phyloP scores from a whole-genome alignment of 2,888 invertebrate species.

The Diloba caeruleocephala region DNA sequence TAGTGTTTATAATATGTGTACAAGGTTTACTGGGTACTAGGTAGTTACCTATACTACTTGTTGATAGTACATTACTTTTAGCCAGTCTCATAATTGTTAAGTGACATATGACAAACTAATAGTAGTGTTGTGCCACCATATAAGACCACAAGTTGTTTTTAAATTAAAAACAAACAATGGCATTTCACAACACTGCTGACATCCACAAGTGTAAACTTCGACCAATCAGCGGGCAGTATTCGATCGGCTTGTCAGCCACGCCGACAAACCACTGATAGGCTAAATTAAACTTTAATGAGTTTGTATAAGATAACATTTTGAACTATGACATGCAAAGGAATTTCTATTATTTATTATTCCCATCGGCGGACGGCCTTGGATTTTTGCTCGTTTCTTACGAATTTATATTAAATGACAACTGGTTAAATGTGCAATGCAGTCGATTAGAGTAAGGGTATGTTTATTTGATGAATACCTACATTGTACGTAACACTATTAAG shows the following conservation, averaged over 20 bases:
- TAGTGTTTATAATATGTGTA: too few species aligned
- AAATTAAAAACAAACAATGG: slow-evolving; percentile 47
- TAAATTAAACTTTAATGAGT: slow-evolving; percentile 32
- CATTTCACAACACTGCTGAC: slow-evolving; percentile 50
- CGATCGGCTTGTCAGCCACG: slow-evolving; percentile 66
- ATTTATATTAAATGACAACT: slow-evolving; percentile 45
- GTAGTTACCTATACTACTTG: too few species aligned
- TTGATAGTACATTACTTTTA: too few species aligned
- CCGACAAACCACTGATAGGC: slow-evolving; percentile 42
- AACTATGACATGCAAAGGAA: slow-evolving; percentile 22
- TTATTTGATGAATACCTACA: too few species aligned
- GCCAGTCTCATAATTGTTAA: too few species aligned
- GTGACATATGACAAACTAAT: too few species aligned
- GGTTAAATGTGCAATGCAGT: slow-evolving; percentile 15
- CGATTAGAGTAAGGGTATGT: too few species aligned
- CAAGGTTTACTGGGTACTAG: too few species aligned
- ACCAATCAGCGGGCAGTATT: slow-evolving; percentile 59
- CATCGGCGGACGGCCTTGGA: slow-evolving; percentile 43
- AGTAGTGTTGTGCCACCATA: too few species aligned
- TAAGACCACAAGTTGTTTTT: too few species aligned
- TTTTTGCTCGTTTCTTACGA: slow-evolving; percentile 43
- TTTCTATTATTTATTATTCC: slow-evolving; percentile 41
- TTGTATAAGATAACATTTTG: slow-evolving; percentile 35
- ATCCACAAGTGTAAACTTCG: slow-evolving; percentile 44
- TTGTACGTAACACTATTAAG: too few species aligned